These are phyloP conservation scores for Plotosus lineatus DNA, from an alignment of 2,113 vertebrate species.

Conservation along the genomic window DNA sequence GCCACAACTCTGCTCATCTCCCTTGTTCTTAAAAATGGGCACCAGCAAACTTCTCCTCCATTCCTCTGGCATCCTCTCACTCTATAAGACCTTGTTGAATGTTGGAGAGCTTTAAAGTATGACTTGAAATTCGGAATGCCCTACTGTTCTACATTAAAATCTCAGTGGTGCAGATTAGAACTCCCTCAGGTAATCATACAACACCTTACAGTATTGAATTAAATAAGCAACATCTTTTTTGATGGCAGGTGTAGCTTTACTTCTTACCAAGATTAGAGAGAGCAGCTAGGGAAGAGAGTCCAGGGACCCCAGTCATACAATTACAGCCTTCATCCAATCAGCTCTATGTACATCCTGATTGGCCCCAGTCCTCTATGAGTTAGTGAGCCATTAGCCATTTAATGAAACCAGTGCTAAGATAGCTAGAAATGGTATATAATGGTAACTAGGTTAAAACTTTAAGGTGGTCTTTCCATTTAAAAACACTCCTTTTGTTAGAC, in stretches of 20 bases:
- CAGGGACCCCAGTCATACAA: constrained; percentile 40
- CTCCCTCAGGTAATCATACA: constrained; percentile 1
- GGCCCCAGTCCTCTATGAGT: constrained; percentile 41
- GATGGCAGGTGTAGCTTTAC: not conserved
- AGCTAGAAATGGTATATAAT: constrained; percentile 2
- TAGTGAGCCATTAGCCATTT: constrained; percentile 54
- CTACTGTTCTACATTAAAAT: not conserved
- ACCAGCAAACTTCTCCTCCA: no score
- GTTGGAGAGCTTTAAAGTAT: no score
- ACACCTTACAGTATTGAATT: not conserved
- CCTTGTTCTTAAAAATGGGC: no score
- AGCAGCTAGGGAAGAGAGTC: constrained; percentile 17
- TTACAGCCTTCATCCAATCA: constrained; percentile 50
- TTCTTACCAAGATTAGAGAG: constrained; percentile 7
- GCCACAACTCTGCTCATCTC: no score
- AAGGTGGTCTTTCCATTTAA: constrained; percentile 16
- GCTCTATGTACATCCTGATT: constrained; percentile 30
- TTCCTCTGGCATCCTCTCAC: no score
- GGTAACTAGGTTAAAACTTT: constrained; percentile 35
- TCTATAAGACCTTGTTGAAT: no score
- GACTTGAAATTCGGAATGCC: not conserved
- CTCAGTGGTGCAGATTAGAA: not conserved
- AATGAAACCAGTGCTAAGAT: constrained; percentile 42
- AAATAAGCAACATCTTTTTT: not conserved
- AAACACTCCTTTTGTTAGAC: constrained; percentile 31